A percentile compares a stretch with the other conserved stretches of the same genome.
Evolutionary conservation across 2,888 invertebrate species (phyloP).

Genomic region (Conomelus anceps): DNA sequence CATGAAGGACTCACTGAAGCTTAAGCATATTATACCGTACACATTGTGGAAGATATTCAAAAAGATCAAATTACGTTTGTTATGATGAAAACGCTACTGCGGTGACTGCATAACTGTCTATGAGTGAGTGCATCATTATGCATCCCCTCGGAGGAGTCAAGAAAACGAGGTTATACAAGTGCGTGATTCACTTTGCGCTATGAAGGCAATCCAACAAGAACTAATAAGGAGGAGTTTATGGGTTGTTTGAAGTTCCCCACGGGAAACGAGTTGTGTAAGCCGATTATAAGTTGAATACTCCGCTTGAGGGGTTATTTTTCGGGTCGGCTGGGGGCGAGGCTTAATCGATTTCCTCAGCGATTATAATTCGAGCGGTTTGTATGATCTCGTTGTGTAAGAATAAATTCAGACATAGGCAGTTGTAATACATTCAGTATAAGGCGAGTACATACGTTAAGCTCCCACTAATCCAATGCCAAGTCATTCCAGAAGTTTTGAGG

Average conservation of each 20-base stretch:
- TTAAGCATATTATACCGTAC: not conserved
- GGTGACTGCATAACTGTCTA: not conserved
- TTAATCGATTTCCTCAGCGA: not conserved
- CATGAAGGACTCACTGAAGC: not conserved
- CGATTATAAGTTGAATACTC: not conserved
- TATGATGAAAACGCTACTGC: not conserved
- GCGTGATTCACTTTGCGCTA: not conserved
- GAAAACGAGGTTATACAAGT: not conserved
- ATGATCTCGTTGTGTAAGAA: not conserved
- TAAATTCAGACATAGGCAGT: not conserved
- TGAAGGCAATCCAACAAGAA: not conserved
- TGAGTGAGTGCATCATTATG: not conserved
- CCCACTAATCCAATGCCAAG: not conserved
- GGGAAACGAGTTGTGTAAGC: not conserved
- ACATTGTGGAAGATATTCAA: not conserved
- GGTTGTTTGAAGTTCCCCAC: not conserved
- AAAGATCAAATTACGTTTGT: not conserved
- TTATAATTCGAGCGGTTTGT: not conserved
- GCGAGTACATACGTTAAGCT: not conserved
- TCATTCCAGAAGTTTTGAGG: not conserved
- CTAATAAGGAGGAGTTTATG: not conserved
- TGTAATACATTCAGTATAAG: not conserved
- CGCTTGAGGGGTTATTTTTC: not conserved
- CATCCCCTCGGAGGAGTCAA: not conserved
- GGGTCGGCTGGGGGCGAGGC: not conserved